Evolutionary conservation across 23 tunicate species (phyloP), one percentile per base, ranked within the genome.

Genomic region (Halocynthia roretzi): DNA sequence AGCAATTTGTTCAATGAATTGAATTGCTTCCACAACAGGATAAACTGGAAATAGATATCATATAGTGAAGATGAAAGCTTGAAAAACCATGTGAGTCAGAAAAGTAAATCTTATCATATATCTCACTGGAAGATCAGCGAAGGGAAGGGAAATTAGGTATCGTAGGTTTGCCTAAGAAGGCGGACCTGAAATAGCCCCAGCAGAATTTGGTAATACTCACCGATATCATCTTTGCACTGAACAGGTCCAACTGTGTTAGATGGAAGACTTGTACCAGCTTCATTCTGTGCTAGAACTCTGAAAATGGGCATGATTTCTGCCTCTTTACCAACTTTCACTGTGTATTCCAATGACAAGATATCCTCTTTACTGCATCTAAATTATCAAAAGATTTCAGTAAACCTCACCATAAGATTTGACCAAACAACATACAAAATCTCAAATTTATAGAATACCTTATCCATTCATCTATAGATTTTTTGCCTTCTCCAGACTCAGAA

Each of bases 221-320:
- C 58, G 52, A 80, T 80, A 54, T 80, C 83, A 67, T 80, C 83
- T 67, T 80, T 80, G 80, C 83, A 80, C 8, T 71, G 23, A 8
- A 93, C 87, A 7, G 98, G 98, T 12, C 98, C 98, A 57, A 79
- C 93, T 20, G 15, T 62, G 83, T 83, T 86, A 10, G 98, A 93
- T 6, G 98, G 85, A 19, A 84, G 83, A 50, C 92, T 85, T n/a
- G 74, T 54, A 6, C 98, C 98, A 11, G 78, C 55, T 40, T 85
- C 88, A 49, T 93, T 93, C 61, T 81, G 87, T 48, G 88, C 86
- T 21, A 93, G 40, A 8, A 93, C 92, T 56, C 98, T 78, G 80
- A 93, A 93, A 20, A 56, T 31, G 31, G 86, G 84, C 51, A 74
- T 87, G 18, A 50, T 2, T 22, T 70, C 77, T 9, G 51, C 54